phyloP scores from a whole-genome alignment of 2,113 vertebrate genomes.

The Planiliza haematocheilus region DNA sequence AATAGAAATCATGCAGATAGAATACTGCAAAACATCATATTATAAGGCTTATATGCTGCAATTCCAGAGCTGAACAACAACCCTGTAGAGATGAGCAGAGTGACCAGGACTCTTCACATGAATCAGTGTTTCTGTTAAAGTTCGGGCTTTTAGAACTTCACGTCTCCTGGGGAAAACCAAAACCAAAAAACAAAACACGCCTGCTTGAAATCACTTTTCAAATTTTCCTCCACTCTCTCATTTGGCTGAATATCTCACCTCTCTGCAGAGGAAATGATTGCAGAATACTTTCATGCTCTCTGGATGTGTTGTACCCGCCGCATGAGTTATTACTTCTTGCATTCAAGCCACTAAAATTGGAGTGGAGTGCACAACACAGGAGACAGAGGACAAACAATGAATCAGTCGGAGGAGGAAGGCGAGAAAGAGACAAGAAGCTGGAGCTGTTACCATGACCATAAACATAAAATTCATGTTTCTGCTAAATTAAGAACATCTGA shows the following conservation, averaged over 20 bases:
- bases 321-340: constrained; percentile 13
- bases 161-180: constrained; percentile 9
- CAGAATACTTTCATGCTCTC: neutral
- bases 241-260: constrained; percentile 19
- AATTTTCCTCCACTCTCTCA: constrained; percentile 1
- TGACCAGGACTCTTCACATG: constrained; percentile 13
- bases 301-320: constrained; percentile 8
- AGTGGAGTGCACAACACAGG: neutral
- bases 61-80: neutral
- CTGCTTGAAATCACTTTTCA: constrained; percentile 42
- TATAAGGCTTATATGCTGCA: neutral
- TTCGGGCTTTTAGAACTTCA: neutral
- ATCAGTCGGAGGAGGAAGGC: neutral
- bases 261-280: neutral
- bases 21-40: neutral
- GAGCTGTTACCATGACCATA: neutral
- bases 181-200: too few relatives aligned
- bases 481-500: neutral
- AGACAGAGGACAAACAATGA: constrained; percentile 3
- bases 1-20: neutral
- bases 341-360: neutral
- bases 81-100: neutral
- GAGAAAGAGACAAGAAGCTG: neutral
- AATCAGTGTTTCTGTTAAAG: too few relatives aligned
- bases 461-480: neutral